phyloP scores from a whole-genome alignment of 2,113 vertebrate species.

The Atlantisia rogersi region DNA sequence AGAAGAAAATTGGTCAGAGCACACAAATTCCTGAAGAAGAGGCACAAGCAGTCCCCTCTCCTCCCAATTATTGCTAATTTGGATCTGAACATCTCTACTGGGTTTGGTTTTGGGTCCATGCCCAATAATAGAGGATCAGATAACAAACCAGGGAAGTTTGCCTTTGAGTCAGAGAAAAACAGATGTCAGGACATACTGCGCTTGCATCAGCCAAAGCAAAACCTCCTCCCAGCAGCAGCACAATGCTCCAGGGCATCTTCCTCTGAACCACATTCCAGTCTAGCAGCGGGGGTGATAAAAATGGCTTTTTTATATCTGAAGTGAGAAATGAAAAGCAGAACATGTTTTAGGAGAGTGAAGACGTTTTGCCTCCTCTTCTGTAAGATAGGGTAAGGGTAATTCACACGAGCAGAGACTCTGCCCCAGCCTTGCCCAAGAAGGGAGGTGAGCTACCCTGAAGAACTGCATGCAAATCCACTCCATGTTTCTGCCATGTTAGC shows the following conservation, averaged over 20 bases:
- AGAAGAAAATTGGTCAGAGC: not conserved
- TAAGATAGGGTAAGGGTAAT: not conserved
- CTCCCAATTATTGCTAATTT: not conserved
- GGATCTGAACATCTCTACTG: not conserved
- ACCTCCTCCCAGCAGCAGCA: constrained; percentile 96
- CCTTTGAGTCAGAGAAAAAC: constrained; percentile 1
- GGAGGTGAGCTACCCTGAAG: not conserved
- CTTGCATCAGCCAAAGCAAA: constrained; percentile 95
- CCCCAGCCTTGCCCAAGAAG: not conserved
- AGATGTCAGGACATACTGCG: constrained; percentile 80
- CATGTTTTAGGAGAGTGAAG: not conserved
- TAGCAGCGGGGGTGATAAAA: constrained; percentile 80
- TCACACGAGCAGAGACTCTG: accelerated
- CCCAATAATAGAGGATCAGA: constrained; percentile 33
- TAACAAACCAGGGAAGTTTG: constrained; percentile 14
- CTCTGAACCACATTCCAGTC: constrained; percentile 89
- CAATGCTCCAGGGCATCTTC: constrained; percentile 93
- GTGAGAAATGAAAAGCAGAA: constrained; percentile 51
- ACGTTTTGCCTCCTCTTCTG: not conserved
- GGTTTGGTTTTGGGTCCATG: constrained; percentile 39
- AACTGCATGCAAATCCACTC: not conserved
- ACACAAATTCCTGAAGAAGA: not conserved
- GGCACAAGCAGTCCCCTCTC: not conserved
- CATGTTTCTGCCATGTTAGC: not conserved
- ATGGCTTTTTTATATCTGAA: constrained; percentile 69